Conservation (phyloP, 2,888 invertebrate genomes). For the Ametastegia equiseti region DNA sequence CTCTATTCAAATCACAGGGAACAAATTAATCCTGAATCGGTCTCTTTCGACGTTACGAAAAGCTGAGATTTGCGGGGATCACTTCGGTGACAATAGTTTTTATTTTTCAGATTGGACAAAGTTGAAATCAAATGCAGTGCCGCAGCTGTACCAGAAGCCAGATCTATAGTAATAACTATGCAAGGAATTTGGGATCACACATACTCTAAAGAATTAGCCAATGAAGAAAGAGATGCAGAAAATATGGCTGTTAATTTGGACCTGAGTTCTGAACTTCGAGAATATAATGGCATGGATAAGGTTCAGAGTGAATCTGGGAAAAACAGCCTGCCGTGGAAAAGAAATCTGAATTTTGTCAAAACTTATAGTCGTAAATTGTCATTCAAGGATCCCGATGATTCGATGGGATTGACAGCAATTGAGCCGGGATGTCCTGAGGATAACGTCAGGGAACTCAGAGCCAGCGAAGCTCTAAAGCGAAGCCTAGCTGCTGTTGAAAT, state of each 20-base stretch:
- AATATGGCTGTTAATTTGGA: not conserved
- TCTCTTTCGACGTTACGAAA: not conserved
- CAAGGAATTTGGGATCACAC: not conserved
- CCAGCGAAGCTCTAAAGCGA: not conserved
- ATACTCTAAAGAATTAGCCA: not conserved
- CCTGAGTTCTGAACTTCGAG: not conserved
- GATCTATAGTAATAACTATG: not conserved
- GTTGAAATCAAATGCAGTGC: not conserved
- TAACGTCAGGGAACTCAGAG: not conserved
- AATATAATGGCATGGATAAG: not conserved
- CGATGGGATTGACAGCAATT: not conserved
- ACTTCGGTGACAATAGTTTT: not conserved
- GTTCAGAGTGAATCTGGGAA: not conserved
- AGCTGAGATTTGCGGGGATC: not conserved
- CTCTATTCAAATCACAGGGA: not conserved
- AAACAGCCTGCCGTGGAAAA: not conserved
- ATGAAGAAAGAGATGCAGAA: not conserved
- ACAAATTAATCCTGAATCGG: not conserved
- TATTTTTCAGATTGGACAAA: not conserved
- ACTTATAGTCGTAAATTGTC: slow-evolving; percentile 4
- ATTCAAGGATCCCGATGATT: not conserved
- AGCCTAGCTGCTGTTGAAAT: not conserved
- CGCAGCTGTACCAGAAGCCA: not conserved
- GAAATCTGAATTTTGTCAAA: not conserved
- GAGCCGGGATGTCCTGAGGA: not conserved